phyloP scores from a whole-genome alignment of 2,113 vertebrate genomes.

The Cyanoderma ruficeps region DNA sequence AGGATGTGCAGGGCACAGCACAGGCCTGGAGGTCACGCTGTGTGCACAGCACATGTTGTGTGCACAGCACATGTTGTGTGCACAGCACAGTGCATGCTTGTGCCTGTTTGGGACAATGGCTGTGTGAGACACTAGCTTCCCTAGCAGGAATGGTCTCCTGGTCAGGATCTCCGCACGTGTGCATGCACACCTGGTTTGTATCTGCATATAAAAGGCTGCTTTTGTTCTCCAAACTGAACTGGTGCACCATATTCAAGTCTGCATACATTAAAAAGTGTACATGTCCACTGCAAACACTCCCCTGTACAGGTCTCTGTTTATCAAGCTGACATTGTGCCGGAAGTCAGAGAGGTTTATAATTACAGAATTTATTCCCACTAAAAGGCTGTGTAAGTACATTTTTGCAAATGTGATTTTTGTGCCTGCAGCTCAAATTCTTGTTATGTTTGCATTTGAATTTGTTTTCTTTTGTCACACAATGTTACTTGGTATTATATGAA shows the following conservation, averaged over 20 bases:
- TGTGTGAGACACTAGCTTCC: not conserved
- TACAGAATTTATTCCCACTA: not conserved
- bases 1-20: not conserved
- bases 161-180: not conserved
- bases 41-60: not conserved
- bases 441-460: conserved; percentile 13
- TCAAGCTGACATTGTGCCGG: not conserved
- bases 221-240: not conserved
- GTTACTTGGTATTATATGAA: not conserved
- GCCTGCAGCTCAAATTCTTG: not conserved
- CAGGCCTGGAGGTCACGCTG: not conserved
- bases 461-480: not conserved
- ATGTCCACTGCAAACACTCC: not conserved
- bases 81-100: not conserved
- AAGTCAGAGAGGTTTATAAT: not conserved
- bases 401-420: not conserved
- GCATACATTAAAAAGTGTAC: not conserved
- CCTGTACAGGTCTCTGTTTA: not conserved
- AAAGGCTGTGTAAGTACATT: not conserved
- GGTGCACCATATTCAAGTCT: not conserved
- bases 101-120: accelerated
- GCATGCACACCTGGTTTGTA: not conserved
- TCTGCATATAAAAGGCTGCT: not conserved
- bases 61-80: not conserved
- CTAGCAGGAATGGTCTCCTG: not conserved